Base-by-base conservation (phyloP, 2,888 invertebrate species). In the Scrobipalpa atriplicella region DNA sequence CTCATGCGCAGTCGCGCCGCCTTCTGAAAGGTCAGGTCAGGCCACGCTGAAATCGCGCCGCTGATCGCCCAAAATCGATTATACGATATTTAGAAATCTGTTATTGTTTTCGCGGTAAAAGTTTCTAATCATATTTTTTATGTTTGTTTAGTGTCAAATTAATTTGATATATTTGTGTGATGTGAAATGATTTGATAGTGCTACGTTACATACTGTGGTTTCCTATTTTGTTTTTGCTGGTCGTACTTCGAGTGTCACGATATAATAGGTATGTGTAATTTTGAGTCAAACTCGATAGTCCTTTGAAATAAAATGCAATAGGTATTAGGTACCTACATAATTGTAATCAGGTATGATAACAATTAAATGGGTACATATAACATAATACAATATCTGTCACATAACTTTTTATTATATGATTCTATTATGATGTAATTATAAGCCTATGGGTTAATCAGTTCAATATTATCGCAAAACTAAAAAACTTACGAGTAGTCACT, bases 21-120 rank as follows among this genome's bases (percentile, higher is more conserved):
- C 88, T 86, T 84, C 89, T 85, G 87, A 92, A 92, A 91, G 92
- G 91, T 91, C 92, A 91, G 92, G 91, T 91, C 92, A 92, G 75
- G 77, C 84, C 86, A 90, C 92, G 58, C 54, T 62, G 62, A 62
- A 62, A 29, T 18, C 63, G 52, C 63, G 38, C 63, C 7, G 36
- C 54, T 47, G 41, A 62, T 65, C 60, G 13, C 54, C 54, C 29
- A 62, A 62, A 54, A 66, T 54, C 62, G 21, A 56, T 56, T 11
- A 5, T 11, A 56, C 62, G 21, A 56, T 56, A 21, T 13, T 11
- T 21, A 19, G 21, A 56, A 56, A 21, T 13, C 11, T 21, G 6
- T 56, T 13, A 56, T 21, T 21, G 19, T 21, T 21, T 21, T 21
- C 1, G 6, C 47, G 13, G 47, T 41, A 5, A 29, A 29, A 29